Base-by-base conservation (phyloP, 2,797 vertebrate genomes). In the Pseudomugil gertrudae region DNA sequence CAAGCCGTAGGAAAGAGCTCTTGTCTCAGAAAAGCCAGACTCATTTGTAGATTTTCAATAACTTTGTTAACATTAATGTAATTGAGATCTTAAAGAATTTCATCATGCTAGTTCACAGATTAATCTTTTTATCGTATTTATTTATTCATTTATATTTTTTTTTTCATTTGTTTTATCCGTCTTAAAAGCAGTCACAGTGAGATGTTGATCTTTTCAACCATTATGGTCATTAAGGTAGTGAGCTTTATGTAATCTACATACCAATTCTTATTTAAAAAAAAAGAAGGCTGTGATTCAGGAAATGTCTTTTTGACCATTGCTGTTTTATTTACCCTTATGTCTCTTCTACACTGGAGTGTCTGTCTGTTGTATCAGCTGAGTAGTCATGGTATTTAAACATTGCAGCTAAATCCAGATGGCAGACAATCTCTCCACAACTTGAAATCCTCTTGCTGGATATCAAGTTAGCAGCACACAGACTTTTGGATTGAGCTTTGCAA, bases 311-410 rank as follows among this genome's bases (percentile, higher is more conserved):
- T 69, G 36, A 43, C 21, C 24, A 13, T 56, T 33, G 23, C 56
- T 63, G 11, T 61, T 63, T 19, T 48, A 14, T 52, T 38, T 57
- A 32, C 56, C 38, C 70, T 30, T 40, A 56, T 62, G 33, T 40
- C 35, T 32, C 24, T 14, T 67, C 43, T 35, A 77, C 69, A 78
- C 51, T 66, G 43, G 38, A 50, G 47, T 63, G 45, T 85, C 67
- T 84, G 50, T 81, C 38, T 29, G 23, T 50, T 66, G 64, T 63
- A 75, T 83, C 74, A 70, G 55, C 54, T 69, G 58, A 80, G 65
- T 55, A 61, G 45, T 59, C 54, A 24, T 59, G 67, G 63, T 74
- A 74, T 84, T 82, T 45, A 74, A 83, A 84, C 80, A 74, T 56
- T 69, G 61, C 56, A 57, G 60, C 78, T 74, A 51, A 75, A 69